phyloP scores from a whole-genome alignment of 2,113 vertebrate genomes.

The Rhabdornis inornatus region DNA sequence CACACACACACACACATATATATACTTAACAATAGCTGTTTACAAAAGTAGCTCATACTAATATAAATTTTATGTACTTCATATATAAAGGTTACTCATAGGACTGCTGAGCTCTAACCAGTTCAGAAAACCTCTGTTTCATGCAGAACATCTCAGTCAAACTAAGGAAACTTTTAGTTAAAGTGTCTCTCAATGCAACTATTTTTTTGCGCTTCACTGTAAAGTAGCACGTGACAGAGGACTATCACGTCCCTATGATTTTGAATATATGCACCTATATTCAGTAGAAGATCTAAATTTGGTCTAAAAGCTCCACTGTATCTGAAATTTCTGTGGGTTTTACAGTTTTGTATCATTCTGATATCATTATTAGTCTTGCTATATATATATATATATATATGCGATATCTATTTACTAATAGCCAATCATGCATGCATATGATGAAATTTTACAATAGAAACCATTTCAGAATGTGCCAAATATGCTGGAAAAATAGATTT shows the following conservation, averaged over 20 bases:
- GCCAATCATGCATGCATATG: background rate
- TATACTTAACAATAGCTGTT: background rate
- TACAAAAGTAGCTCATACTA: rapidly evolving
- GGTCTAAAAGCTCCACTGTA: background rate
- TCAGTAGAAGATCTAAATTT: background rate
- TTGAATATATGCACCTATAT: background rate
- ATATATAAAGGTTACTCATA: background rate
- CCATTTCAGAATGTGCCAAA: background rate
- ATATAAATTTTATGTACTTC: background rate
- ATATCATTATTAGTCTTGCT: background rate
- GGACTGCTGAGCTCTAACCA: background rate
- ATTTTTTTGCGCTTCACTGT: background rate
- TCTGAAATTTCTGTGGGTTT: rapidly evolving
- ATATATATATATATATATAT: background rate
- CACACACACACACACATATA: background rate
- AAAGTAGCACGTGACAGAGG: background rate
- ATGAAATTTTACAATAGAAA: background rate
- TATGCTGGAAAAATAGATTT: background rate
- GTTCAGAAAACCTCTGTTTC: background rate
- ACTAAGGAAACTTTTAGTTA: background rate
- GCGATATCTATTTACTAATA: background rate
- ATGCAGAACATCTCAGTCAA: background rate
- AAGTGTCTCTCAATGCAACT: background rate
- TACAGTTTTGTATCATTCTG: background rate
- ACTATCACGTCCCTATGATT: background rate